Evolutionary conservation across 35 echinoderm and acorn worm species (phyloP).

Genomic region (Apostichopus japonicus): DNA sequence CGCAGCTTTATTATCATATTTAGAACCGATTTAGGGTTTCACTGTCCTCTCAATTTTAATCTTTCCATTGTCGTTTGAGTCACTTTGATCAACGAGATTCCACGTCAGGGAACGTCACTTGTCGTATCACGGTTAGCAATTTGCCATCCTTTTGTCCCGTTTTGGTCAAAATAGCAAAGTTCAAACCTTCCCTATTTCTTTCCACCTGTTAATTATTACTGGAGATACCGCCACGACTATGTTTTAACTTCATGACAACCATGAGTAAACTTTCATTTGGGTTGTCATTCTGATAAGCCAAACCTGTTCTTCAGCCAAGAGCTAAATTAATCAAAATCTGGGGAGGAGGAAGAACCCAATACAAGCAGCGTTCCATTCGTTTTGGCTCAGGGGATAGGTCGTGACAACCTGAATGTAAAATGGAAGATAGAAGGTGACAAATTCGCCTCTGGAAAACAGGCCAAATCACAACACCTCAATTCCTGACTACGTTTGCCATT

Average conservation of each 20-base stretch:
- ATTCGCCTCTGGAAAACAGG: conserved; percentile 5
- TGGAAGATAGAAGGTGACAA: conserved; percentile 8
- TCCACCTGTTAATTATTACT: conserved; percentile 1
- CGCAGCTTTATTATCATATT: no score
- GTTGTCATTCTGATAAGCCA: conserved; percentile 8
- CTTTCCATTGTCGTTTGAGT: no score
- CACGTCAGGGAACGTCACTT: neutral
- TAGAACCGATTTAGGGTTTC: no score
- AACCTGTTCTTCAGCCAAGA: conserved; percentile 1
- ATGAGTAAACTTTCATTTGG: conserved; percentile 14
- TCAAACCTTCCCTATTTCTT: neutral
- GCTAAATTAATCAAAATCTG: conserved; percentile 16
- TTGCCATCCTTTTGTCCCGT: neutral
- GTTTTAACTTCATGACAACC: conserved; percentile 13
- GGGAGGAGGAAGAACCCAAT: neutral
- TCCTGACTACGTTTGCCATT: neutral
- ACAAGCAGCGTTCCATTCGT: neutral
- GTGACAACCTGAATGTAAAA: conserved; percentile 12
- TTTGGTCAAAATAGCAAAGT: conserved; percentile 9
- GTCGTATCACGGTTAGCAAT: neutral
- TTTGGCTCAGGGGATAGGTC: conserved; percentile 2
- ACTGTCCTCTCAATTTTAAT: no score
- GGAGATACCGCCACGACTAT: neutral
- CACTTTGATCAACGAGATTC: no score
- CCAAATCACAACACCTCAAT: conserved; percentile 6